These are phyloP conservation scores for Telmatochromis brichardi DNA, from an alignment of 2,113 vertebrate genomes.

Conservation along the genomic window DNA sequence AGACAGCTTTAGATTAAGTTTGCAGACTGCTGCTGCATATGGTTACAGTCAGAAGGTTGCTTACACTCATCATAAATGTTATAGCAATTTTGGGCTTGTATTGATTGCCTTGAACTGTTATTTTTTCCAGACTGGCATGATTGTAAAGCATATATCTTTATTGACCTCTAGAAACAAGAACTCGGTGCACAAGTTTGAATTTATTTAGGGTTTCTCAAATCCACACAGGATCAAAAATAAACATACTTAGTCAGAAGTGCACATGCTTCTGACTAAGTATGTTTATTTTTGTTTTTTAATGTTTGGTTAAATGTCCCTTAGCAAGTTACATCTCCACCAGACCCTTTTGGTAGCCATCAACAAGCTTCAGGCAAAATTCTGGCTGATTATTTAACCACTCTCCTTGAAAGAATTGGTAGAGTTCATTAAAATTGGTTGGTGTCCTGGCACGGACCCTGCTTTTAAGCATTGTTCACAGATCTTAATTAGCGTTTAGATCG, in stretches of 20 bases:
- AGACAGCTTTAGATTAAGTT: not conserved
- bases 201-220: not conserved
- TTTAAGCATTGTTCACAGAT: not conserved
- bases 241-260: not conserved
- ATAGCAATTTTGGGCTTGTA: not conserved
- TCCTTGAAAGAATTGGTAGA: not conserved
- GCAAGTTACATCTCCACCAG: not conserved
- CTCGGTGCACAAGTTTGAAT: not conserved
- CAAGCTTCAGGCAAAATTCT: not conserved
- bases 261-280: not conserved
- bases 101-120: not conserved
- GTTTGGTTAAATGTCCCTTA: not conserved
- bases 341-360: not conserved
- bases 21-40: not conserved
- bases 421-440: not conserved
- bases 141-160: not conserved
- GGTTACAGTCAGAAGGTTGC: not conserved
- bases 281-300: not conserved
- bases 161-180: not conserved
- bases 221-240: not conserved
- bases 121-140: not conserved
- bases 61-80: not conserved
- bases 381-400: not conserved
- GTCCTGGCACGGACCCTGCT: not conserved
- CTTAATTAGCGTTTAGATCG: not conserved